phyloP scores from a whole-genome alignment of 2,113 vertebrate species.

The Trematocara zebra region DNA sequence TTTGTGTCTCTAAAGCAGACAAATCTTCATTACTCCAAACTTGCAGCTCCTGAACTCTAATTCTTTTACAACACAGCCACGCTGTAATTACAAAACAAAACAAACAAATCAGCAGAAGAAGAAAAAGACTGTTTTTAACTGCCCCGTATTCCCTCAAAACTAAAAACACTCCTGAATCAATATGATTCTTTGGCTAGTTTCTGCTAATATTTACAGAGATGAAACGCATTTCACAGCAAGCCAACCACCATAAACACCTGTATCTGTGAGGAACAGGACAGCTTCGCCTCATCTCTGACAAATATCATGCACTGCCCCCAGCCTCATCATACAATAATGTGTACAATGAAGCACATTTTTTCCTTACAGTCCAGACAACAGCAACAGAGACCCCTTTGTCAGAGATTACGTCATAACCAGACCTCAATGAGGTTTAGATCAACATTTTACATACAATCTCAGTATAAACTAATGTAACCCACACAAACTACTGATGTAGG shows the following conservation, averaged over 20 bases:
- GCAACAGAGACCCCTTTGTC: not conserved
- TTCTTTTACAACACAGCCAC: not conserved
- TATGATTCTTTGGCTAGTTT: not conserved
- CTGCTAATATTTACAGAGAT: not conserved
- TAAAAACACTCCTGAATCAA: not conserved
- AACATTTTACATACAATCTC: not conserved
- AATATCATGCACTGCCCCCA: not conserved
- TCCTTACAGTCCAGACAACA: not conserved
- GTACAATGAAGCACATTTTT: not conserved
- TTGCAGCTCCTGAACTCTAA: slow-evolving; percentile 11
- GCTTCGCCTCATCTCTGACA: not conserved
- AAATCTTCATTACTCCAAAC: slow-evolving; percentile 9
- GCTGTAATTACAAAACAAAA: not conserved
- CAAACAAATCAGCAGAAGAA: not conserved
- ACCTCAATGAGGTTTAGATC: not conserved
- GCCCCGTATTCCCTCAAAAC: not conserved
- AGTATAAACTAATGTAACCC: not conserved
- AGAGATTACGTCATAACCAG: not conserved
- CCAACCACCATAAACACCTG: not conserved
- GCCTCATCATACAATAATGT: not conserved
- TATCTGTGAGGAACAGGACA: not conserved
- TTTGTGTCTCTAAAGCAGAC: slow-evolving; percentile 2
- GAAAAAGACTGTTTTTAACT: not conserved
- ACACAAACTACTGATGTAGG: not conserved
- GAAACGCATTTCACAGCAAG: not conserved